Evolutionary conservation across 2,888 invertebrate genomes (phyloP).

Genomic region (Hydroisotoma schaefferi): DNA sequence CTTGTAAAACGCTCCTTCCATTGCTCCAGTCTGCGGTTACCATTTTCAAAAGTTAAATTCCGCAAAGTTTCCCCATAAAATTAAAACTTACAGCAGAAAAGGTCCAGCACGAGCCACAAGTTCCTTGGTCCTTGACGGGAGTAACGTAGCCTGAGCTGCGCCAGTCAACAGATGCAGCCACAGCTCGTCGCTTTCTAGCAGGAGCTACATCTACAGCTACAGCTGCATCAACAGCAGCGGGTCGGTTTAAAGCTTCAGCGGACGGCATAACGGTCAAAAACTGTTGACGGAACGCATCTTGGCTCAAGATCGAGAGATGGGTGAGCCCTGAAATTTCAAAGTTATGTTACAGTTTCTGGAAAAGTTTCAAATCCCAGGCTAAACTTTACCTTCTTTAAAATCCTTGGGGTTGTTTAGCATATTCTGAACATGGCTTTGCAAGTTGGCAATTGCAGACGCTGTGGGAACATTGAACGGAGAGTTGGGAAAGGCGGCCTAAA

Average conservation of each 20-base stretch:
- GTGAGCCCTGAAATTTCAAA: too few relatives aligned
- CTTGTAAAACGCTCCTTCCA: slow-evolving; percentile 51
- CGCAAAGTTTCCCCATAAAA: background rate
- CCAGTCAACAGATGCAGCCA: slow-evolving; percentile 51
- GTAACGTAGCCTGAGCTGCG: slow-evolving; percentile 52
- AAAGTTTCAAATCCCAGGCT: too few relatives aligned
- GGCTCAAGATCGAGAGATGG: background rate
- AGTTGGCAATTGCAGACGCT: too few relatives aligned
- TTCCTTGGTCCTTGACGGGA: slow-evolving; percentile 53
- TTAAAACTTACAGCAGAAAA: slow-evolving; percentile 54
- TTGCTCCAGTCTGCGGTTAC: slow-evolving; percentile 52
- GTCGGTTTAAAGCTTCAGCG: background rate
- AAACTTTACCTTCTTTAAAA: too few relatives aligned
- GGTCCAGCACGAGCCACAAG: slow-evolving; percentile 60
- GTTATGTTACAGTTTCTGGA: too few relatives aligned
- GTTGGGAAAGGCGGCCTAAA: too few relatives aligned
- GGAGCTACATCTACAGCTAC: background rate
- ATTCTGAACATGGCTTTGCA: too few relatives aligned
- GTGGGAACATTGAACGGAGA: too few relatives aligned
- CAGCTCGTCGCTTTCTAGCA: slow-evolving; percentile 3
- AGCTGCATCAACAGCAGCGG: background rate
- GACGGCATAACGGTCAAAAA: background rate
- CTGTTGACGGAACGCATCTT: background rate
- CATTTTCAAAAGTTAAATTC: background rate
- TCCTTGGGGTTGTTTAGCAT: too few relatives aligned